Evolutionary conservation across 2,888 invertebrate species (phyloP).

Genomic region (Dione juno): DNA sequence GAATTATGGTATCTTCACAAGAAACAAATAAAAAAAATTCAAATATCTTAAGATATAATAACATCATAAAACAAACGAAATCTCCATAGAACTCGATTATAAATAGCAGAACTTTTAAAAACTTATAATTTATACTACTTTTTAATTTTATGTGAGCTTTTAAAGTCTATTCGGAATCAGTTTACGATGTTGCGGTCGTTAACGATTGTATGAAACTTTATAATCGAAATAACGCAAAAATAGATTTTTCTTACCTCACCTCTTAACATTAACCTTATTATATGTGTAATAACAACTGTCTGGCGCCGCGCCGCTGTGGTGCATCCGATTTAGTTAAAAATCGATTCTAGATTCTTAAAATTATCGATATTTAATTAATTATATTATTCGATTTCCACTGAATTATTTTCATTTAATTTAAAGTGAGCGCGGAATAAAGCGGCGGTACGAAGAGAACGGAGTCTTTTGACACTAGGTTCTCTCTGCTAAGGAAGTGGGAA

Average conservation of each 20-base stretch:
- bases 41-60: neutral
- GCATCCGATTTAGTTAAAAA: neutral
- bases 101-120: neutral
- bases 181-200: slow-evolving; percentile 27
- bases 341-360: no score
- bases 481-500: no score
- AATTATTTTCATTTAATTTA: no score
- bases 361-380: no score
- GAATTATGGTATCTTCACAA: no score
- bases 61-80: neutral
- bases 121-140: slow-evolving; percentile 21
- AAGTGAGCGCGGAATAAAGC: no score
- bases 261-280: slow-evolving; percentile 16
- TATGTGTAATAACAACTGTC: neutral
- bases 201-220: neutral
- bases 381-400: no score
- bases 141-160: slow-evolving; percentile 19
- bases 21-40: no score
- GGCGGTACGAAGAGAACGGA: no score
- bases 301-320: neutral
- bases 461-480: no score
- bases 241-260: slow-evolving; percentile 3
- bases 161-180: slow-evolving; percentile 3
- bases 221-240: slow-evolving; percentile 3
- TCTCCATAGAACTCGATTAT: neutral